Evolutionary conservation across 1,140 invertebrate species (phyloP).

Genomic region (Frieseomelitta varia): DNA sequence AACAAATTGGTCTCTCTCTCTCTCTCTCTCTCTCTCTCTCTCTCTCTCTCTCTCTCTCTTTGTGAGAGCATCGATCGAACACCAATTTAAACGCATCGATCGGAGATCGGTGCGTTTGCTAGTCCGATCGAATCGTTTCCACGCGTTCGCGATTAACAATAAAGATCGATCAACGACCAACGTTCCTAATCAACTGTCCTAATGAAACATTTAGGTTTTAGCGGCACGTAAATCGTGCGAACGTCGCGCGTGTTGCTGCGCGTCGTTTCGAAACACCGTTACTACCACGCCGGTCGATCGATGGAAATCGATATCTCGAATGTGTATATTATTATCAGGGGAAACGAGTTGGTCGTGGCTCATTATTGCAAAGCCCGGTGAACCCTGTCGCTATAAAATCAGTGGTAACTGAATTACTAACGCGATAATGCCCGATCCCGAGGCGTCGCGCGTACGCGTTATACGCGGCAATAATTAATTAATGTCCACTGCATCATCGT

Average conservation of each 20-base stretch:
- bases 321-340: slow-evolving; percentile 57
- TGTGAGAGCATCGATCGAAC: not conserved
- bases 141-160: slow-evolving; percentile 22
- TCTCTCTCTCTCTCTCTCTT: too few relatives aligned
- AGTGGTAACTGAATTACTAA: slow-evolving; percentile 54
- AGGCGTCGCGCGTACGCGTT: slow-evolving; percentile 20
- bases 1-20: not conserved
- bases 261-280: not conserved
- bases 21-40: not conserved
- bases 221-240: slow-evolving; percentile 23
- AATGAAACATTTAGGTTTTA: slow-evolving; percentile 29
- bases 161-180: slow-evolving; percentile 11
- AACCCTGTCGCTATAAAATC: slow-evolving; percentile 53
- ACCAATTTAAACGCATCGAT: not conserved
- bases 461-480: slow-evolving; percentile 47
- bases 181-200: slow-evolving; percentile 19
- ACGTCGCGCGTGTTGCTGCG: not conserved
- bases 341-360: slow-evolving; percentile 41
- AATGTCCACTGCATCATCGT: slow-evolving; percentile 29
- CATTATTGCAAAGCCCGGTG: slow-evolving; percentile 44
- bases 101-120: not conserved
- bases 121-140: slow-evolving; percentile 15
- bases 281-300: not conserved
- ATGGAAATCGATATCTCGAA: slow-evolving; percentile 42
- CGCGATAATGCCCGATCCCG: slow-evolving; percentile 53